Conservation (phyloP, 1,140 invertebrate genomes). For the Laupala kohalensis region DNA sequence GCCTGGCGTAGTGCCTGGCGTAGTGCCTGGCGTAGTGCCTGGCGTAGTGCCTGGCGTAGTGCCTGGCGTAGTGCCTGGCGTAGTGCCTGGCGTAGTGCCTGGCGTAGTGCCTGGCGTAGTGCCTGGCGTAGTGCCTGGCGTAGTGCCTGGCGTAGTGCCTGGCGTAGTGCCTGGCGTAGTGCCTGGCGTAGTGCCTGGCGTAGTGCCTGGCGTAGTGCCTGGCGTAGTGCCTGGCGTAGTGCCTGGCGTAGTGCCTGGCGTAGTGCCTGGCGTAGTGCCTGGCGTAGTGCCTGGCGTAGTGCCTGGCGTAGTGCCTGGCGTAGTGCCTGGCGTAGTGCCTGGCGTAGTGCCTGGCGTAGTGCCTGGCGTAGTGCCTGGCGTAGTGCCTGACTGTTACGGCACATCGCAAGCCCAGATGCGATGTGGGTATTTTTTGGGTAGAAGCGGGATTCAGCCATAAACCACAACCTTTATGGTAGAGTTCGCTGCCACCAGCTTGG, state of each 20-base stretch:
- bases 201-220: not conserved
- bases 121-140: not conserved
- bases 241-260: not conserved
- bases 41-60: not conserved
- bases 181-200: not conserved
- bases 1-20: not conserved
- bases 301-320: not conserved
- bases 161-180: not conserved
- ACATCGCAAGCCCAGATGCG: too few relatives aligned
- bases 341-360: not conserved
- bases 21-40: not conserved
- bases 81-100: not conserved
- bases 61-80: not conserved
- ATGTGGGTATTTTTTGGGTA: too few relatives aligned
- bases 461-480: too few relatives aligned
- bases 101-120: not conserved
- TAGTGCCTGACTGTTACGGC: too few relatives aligned
- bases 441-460: too few relatives aligned
- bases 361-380: not conserved
- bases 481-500: too few relatives aligned
- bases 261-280: not conserved
- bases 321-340: not conserved
- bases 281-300: not conserved
- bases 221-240: not conserved
- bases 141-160: not conserved